phyloP scores from a whole-genome alignment of 1,140 invertebrate species.

The Plodia interpunctella region DNA sequence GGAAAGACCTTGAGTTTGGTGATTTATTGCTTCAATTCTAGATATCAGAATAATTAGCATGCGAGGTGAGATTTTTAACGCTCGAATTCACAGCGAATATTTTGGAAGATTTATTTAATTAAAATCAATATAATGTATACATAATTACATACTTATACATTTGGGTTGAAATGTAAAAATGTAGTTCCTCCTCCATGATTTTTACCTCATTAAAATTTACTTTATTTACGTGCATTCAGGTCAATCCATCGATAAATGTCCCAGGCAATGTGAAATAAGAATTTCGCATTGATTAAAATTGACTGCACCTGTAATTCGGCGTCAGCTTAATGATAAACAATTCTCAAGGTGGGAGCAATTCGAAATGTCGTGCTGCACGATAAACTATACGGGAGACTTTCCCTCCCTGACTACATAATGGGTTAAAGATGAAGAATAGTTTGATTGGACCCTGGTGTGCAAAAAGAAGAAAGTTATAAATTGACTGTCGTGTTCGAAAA shows the following conservation, averaged over 20 bases:
- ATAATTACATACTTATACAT: slow-evolving; percentile 21
- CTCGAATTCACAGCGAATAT: slow-evolving; percentile 3
- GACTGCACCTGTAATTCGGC: slow-evolving; percentile 38
- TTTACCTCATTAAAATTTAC: slow-evolving; percentile 58
- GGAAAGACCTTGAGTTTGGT: slow-evolving; percentile 1
- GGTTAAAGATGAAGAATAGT: slow-evolving; percentile 1
- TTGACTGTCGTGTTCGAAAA: no score
- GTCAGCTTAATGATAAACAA: slow-evolving; percentile 42
- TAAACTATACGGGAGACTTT: neutral
- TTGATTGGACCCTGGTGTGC: neutral
- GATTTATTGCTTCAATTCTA: slow-evolving; percentile 11
- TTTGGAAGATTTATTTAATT: slow-evolving; percentile 13
- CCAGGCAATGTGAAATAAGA: slow-evolving; percentile 37
- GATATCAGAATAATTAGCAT: slow-evolving; percentile 9
- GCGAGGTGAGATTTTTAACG: slow-evolving; percentile 17
- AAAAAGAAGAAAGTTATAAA: neutral
- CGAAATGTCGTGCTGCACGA: slow-evolving; percentile 7
- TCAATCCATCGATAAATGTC: slow-evolving; percentile 52
- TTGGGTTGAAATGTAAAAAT: slow-evolving; percentile 32
- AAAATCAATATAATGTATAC: slow-evolving; percentile 11
- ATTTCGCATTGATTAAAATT: slow-evolving; percentile 51
- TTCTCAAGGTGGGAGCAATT: slow-evolving; percentile 21
- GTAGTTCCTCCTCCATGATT: slow-evolving; percentile 35
- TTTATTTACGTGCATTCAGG: slow-evolving; percentile 51
- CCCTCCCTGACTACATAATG: slow-evolving; percentile 5